Base-by-base conservation (phyloP, 2,888 invertebrate genomes). In the Nomada fabriciana region DNA sequence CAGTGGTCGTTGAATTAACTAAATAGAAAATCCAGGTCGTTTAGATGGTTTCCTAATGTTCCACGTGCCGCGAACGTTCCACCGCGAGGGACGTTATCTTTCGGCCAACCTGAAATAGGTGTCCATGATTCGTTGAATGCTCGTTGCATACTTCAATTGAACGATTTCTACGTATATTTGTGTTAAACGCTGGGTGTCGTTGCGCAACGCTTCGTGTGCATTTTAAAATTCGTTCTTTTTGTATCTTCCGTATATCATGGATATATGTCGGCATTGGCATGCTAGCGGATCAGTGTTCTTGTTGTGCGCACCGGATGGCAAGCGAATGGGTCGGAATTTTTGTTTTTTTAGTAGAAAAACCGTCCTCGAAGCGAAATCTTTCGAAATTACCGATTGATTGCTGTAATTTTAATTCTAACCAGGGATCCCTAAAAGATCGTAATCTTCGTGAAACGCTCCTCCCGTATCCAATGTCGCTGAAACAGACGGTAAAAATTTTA, bases 1-100 rank as follows among this genome's bases (percentile, higher is more conserved):
- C 61, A 42, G 67, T 52, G 75, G 43, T 57, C 67, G 61, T 77
- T 67, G 86, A 76, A 82, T 78, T 86, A 88, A 84, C 87, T 72
- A 81, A 79, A 77, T 64, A 81, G 75, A 75, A 88, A 83, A 79
- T 88, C 72, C 67, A 80, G 76, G 75, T 81, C 84, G 69, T 76
- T 86, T 88, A 81, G 61, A 86, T 81, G 75, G 88, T 81, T 80
- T 77, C 88, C 71, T 76, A 88, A 86, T 71, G 65, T 88, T 64
- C 64, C 72, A 72, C 75, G 64, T 70, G 63, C 59, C 42, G 13
- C 55, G 7, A 42, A 23, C 42, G 43, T 53, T 63, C 57, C 11
- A 42, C 53, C 60, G 9, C 29, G 5, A 7, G n/a, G 20, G 18
- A 25, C 2, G 20, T 50, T 63, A 15, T 43, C 61, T 55, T 57